These are phyloP conservation scores for Amiota mariae DNA, from an alignment of 2,888 invertebrate species.

Conservation along the genomic window DNA sequence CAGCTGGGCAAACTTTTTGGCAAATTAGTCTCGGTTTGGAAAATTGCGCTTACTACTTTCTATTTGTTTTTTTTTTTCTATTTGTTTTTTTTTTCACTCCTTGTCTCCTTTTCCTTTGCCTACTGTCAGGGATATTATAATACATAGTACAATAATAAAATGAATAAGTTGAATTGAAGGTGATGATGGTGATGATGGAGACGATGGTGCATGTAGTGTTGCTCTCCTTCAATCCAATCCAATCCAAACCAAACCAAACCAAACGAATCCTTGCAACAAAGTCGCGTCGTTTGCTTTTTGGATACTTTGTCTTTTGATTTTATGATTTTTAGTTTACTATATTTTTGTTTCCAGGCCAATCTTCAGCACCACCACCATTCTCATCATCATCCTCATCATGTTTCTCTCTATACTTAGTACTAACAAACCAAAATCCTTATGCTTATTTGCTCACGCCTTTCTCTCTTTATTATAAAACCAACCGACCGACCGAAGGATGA, in stretches of 20 bases:
- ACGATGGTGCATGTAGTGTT: no score
- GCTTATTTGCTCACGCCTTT: not conserved
- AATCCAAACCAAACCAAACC: no score
- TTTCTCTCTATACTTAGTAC: no score
- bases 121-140: not conserved
- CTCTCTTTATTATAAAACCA: slow-evolving; percentile 41
- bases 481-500: no score
- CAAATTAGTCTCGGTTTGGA: slow-evolving; percentile 67
- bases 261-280: no score
- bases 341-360: slow-evolving; percentile 48
- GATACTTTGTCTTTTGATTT: slow-evolving; percentile 54
- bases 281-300: no score
- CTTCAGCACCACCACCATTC: no score
- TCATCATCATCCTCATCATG: no score
- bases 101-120: not conserved
- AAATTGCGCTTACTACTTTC: slow-evolving; percentile 27
- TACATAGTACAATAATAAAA: no score
- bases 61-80: not conserved
- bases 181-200: no score
- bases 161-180: no score
- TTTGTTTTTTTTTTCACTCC: not conserved
- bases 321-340: slow-evolving; percentile 55
- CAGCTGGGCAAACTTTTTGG: slow-evolving; percentile 66
- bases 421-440: not conserved
- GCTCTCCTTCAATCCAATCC: no score